phyloP scores from a whole-genome alignment of 2,888 invertebrate genomes.

The Sinotaia quadrata region DNA sequence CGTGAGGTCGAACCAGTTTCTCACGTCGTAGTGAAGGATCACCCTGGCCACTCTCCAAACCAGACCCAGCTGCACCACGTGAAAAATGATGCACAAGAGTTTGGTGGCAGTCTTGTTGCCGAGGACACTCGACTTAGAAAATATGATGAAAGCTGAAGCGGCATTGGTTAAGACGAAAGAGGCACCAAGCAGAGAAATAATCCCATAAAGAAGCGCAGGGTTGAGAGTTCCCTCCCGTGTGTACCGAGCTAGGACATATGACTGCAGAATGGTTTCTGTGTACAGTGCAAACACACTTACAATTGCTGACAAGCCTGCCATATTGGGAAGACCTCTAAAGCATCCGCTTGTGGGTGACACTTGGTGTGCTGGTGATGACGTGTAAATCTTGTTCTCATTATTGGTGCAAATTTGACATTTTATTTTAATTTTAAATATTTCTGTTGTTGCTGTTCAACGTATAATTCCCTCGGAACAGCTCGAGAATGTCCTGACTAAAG shows the following conservation, averaged over 20 bases:
- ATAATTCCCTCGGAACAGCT: too few species aligned
- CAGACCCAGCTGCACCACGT: constrained; percentile 52
- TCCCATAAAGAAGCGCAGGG: constrained; percentile 34
- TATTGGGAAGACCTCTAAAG: too few species aligned
- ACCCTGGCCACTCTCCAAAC: constrained; percentile 55
- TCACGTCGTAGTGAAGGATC: constrained; percentile 45
- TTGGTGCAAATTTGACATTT: too few species aligned
- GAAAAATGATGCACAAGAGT: constrained; percentile 47
- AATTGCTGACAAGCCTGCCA: too few species aligned
- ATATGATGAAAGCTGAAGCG: constrained; percentile 37
- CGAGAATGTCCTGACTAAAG: too few species aligned
- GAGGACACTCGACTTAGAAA: constrained; percentile 46
- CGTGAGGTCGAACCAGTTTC: constrained; percentile 49
- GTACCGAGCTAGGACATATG: constrained; percentile 15
- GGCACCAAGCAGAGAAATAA: constrained; percentile 40
- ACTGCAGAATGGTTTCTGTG: constrained; percentile 25
- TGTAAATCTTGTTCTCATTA: too few species aligned
- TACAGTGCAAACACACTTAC: constrained; percentile 27
- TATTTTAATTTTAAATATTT: too few species aligned
- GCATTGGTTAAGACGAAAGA: constrained; percentile 49
- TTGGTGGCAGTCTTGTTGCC: constrained; percentile 37
- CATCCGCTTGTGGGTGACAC: too few species aligned
- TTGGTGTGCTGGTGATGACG: too few species aligned
- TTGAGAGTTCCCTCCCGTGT: constrained; percentile 16
- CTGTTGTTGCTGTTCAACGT: too few species aligned